Conservation (phyloP, 2,113 vertebrate species). For the Daphoenositta chrysoptera region DNA sequence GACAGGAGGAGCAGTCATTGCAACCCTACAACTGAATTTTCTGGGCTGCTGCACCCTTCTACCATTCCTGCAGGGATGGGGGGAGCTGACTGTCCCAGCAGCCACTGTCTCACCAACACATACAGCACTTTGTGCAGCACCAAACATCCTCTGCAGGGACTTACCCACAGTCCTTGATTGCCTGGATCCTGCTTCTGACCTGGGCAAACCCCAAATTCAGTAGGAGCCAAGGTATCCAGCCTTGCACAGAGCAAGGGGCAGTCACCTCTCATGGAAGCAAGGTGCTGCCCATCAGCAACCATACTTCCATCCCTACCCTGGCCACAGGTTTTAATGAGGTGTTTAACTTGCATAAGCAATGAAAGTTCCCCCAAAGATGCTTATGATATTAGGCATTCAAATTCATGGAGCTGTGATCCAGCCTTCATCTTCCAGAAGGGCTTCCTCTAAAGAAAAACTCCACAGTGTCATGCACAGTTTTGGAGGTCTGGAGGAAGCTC, state of each 20-base stretch:
- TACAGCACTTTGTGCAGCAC: neutral
- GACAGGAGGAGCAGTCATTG: neutral
- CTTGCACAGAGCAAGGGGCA: neutral
- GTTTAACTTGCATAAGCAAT: neutral
- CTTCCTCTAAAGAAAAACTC: neutral
- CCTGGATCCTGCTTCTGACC: neutral
- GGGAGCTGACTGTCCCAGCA: neutral
- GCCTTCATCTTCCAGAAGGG: neutral
- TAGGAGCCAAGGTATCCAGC: neutral
- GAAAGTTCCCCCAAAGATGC: neutral
- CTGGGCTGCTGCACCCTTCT: neutral
- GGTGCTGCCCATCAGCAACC: neutral
- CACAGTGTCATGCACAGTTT: neutral
- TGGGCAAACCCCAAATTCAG: neutral
- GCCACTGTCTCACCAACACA: neutral
- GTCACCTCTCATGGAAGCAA: neutral
- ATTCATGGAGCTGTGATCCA: neutral
- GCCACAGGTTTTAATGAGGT: neutral
- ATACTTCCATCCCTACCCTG: neutral
- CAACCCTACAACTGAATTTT: neutral
- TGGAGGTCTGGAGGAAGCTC: neutral
- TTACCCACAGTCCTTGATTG: neutral
- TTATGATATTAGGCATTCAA: neutral
- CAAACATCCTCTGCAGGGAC: neutral
- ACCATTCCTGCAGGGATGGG: neutral